Evolutionary conservation across 1,140 invertebrate species (phyloP), one percentile per base, ranked within the genome.

Genomic region (Hylaeus anthracinus): DNA sequence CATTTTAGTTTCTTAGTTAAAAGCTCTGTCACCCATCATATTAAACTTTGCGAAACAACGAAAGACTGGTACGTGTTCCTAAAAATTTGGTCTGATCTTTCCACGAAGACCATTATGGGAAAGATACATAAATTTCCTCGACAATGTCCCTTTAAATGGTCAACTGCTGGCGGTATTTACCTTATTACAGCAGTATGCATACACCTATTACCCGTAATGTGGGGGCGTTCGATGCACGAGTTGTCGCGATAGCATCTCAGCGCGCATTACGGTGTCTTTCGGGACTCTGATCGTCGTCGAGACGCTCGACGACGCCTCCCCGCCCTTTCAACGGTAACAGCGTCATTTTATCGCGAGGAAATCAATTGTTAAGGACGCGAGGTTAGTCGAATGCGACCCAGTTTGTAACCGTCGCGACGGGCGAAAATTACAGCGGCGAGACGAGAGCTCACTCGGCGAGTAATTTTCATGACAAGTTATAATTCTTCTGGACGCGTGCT

Each of bases 341-440:
- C 14, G 65, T 15, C 26, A 0, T n/a, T 55, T 72, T 65, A 79
- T 72, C 69, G 51, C 15, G 75, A 3, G 39, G 3, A 48, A 72
- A 79, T 79, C 77, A 58, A 72, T 79, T 43, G 69, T 48, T 56
- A 58, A 37, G 15, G 53, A 37, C 4, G 10, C n/a, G 15, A 10
- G 14, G 51, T 55, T 63, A n/a, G 1, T 26, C 65, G 74, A 60
- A 76, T 3, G 69, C 51, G 63, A 79, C 61, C 61, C 43, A 73
- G 5, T 79, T 79, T 14, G 26, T 51, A 48, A 37, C 39, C 51
- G 5, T 5, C 41, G 3, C 51, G 5, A 9, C 41, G 3, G 51
- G 45, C 37, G 56, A 60, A 63, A 53, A 63, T 71, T 77, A 14
- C 26, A 55, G 6, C 12, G 14, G 37, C 69, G 69, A 58, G 55